Percentiles rank a stretch among this genome's conserved stretches.
These are phyloP conservation scores for Drosophila punjabiensis DNA, from an alignment of 1,140 invertebrate species.

Conservation along the genomic window DNA sequence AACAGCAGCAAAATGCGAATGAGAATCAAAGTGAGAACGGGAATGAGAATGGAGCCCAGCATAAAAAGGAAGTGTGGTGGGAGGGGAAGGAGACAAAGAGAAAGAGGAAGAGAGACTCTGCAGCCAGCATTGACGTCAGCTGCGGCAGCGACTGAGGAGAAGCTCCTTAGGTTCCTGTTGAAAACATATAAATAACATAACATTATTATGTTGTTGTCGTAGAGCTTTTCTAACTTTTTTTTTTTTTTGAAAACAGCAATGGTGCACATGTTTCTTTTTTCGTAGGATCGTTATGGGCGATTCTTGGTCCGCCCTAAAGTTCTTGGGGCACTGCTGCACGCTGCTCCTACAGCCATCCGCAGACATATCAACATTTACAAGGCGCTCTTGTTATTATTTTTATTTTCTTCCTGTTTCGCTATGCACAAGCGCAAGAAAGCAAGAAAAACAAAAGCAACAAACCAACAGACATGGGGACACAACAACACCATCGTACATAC, in stretches of 20 bases:
- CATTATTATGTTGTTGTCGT: neutral
- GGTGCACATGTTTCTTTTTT: neutral
- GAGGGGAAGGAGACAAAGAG: conserved; percentile 13
- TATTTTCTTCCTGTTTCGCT: conserved; percentile 54
- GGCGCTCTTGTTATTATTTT: conserved; percentile 39
- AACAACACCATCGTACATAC: conserved; percentile 2
- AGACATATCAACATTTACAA: conserved; percentile 56
- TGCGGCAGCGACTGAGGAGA: conserved; percentile 5
- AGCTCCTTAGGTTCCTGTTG: conserved; percentile 45
- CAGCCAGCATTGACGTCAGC: conserved; percentile 17
- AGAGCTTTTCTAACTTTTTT: neutral
- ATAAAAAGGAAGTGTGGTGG: conserved; percentile 18
- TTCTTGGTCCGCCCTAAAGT: conserved; percentile 50
- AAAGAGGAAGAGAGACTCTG: conserved; percentile 15
- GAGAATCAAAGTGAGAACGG: conserved; percentile 27
- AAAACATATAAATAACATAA: neutral
- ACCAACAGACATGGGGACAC: conserved; percentile 31
- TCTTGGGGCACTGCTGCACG: conserved; percentile 13
- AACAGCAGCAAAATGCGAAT: conserved; percentile 38
- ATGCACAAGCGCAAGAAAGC: conserved; percentile 43
- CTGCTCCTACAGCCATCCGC: conserved; percentile 14
- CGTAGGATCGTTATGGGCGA: too few species aligned
- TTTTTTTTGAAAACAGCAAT: neutral
- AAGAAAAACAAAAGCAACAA: conserved; percentile 39
- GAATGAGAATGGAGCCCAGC: conserved; percentile 26